These are phyloP conservation scores for Geotrypetes seraphini DNA, from an alignment of 2,797 vertebrate genomes.

Conservation along the genomic window DNA sequence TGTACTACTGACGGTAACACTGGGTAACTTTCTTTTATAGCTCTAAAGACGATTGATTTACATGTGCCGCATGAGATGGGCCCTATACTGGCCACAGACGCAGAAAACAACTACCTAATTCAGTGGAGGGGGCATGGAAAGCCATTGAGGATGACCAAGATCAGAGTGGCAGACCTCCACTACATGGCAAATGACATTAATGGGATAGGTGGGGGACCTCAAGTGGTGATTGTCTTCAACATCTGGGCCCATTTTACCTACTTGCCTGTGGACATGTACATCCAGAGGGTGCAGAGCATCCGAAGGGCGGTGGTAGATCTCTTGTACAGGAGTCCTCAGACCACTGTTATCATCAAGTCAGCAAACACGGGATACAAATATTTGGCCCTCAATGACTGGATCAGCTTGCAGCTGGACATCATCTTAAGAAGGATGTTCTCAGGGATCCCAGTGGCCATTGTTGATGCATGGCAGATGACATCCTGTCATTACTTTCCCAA, in stretches of 20 bases:
- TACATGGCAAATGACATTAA: constrained; percentile 1
- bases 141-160: neutral
- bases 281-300: neutral
- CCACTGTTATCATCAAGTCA: neutral
- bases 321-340: neutral
- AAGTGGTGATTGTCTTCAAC: neutral
- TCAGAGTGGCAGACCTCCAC: neutral
- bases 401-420: neutral
- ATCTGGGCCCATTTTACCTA: neutral
- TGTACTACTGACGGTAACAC: too few relatives aligned
- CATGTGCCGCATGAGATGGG: neutral
- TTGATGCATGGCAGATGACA: constrained; percentile 1
- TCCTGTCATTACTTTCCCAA: neutral
- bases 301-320: neutral
- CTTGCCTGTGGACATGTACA: neutral
- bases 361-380: neutral
- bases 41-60: neutral
- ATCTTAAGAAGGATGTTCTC: neutral
- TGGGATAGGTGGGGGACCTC: neutral
- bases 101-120: neutral
- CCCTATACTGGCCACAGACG: neutral
- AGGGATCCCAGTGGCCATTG: neutral
- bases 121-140: neutral
- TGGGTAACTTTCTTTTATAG: too few relatives aligned
- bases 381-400: neutral